Base-by-base conservation (phyloP, 2,113 vertebrate genomes). In the Leptocoma aspasia region DNA sequence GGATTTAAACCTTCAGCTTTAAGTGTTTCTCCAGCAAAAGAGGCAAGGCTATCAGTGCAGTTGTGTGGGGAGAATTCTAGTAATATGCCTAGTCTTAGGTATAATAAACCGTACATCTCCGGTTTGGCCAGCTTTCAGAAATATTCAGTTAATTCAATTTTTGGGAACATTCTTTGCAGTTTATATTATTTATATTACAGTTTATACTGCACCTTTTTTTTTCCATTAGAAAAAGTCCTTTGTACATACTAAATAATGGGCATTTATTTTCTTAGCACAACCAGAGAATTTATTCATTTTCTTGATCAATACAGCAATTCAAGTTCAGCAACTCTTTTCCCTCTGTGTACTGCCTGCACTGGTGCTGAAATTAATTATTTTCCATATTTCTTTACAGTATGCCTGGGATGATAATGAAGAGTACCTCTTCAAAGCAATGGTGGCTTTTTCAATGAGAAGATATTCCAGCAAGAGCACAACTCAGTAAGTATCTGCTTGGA, bases 361-460 rank as follows among this genome's bases (percentile, higher is more conserved):
- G 27, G 27, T 94, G 65, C 83, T 92, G 63, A 82, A 96, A 78
- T 20, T 69, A 82, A 85, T 85, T 64, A 30, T 95, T 92, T 92
- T 94, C 69, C 54, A 2, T 91, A 77, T 96, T 89, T 42, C 59
- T 97, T 98, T 97, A 76, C 98, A 99, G 99, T 99, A 99, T 41
- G 72, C 73, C 27, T 99, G 99, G 99, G 98, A 99, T 94, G 81
- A 97, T 39, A 98, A 97, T 94, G 99, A 99, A 95, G 98, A 98
- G 93, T 99, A 98, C 96, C 97, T 99, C 45, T 99, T 99, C 97
- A 98, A 94, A 97, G 98, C 99, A 2, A 95, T 98, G 81, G 81
- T 99, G 95, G 99, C 99, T 79, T 99, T 98, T 94, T 98, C 99
- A 64, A 99, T 99, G 99, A 98, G 98, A 95, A 98, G 57, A 72